Evolutionary conservation across 2,113 vertebrate genomes (phyloP), one percentile per base, ranked within the genome.

Genomic region (Hippopotamus amphibius): DNA sequence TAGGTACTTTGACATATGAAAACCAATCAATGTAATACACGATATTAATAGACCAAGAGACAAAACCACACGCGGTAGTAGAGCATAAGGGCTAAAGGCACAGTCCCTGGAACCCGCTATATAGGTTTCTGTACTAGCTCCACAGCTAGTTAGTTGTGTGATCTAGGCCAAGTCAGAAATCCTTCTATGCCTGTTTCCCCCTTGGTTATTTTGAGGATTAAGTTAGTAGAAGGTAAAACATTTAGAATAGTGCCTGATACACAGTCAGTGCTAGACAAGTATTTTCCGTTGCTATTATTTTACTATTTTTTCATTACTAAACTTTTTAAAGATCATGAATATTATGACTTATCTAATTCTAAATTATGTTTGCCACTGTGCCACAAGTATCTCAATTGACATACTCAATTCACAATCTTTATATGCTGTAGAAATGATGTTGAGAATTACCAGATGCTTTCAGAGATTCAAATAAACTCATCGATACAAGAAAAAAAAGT

Each of bases 401-500:
- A 55, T 41, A 41, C 12, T 97, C 59, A 90, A 89, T 87, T 90
- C 95, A 50, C n/a, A 90, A 48, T 53, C 61, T 59, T 90, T 55
- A 94, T 81, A 86, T 81, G 59, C 33, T 88, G 59, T 17, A 80
- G 63, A 90, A 95, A 85, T 77, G 46, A 48, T 57, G 63, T 11
- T 57, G 82, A 88, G 59, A 92, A 71, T 89, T 93, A 95, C 81
- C 55, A 96, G 71, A 88, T 83, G 21, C 13, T 88, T 88, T 86
- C 63, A 86, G 53, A 92, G 53, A 82, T 46, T 86, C 86, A 95
- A 92, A 95, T 72, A 82, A 95, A 81, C 26, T 83, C 63, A 89
- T 66, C 68, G 48, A 33, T 28, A 48, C 19, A 46, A 83, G 79
- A 21, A 74, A 59, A 72, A 79, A 48, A 69, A n/a, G 17, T 57